Percentiles rank a stretch among this genome's conserved stretches.
These are phyloP conservation scores for Microctenopoma steveboyesi DNA, from an alignment of 2,797 vertebrate species.

Conservation along the genomic window DNA sequence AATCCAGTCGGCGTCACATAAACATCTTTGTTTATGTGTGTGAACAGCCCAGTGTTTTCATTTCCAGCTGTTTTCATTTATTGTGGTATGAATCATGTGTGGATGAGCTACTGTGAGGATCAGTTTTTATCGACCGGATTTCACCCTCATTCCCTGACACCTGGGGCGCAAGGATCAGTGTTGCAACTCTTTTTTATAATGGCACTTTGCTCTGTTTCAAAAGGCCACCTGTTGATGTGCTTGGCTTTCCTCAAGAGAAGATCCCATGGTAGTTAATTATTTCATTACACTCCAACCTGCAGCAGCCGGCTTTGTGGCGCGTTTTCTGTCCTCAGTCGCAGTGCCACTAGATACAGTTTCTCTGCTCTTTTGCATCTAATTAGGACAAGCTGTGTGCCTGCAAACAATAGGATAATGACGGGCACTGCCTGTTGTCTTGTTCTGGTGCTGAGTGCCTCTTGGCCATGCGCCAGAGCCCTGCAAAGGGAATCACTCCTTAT, in stretches of 20 bases:
- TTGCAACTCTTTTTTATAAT: conserved; percentile 26
- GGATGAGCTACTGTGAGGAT: conserved; percentile 40
- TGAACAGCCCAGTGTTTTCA: conserved; percentile 31
- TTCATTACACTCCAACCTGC: conserved; percentile 67
- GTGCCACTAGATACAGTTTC: conserved; percentile 62
- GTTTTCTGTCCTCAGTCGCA: conserved; percentile 65
- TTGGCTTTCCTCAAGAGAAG: conserved; percentile 45
- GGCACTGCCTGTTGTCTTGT: conserved; percentile 57
- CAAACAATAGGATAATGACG: conserved; percentile 81
- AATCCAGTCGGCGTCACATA: conserved; percentile 27
- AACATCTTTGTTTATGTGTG: conserved; percentile 14
- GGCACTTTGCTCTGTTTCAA: conserved; percentile 50
- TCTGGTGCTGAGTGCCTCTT: conserved; percentile 51
- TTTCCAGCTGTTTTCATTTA: conserved; percentile 29
- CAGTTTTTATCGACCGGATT: conserved; percentile 55
- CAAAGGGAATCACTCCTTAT: conserved; percentile 54
- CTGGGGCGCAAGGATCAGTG: conserved; percentile 46
- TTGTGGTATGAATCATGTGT: conserved; percentile 17
- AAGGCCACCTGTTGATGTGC: conserved; percentile 52
- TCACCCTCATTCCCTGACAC: conserved; percentile 47
- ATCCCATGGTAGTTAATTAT: conserved; percentile 75
- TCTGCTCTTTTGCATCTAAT: conserved; percentile 77
- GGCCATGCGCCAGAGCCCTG: conserved; percentile 59
- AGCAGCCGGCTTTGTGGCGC: conserved; percentile 57
- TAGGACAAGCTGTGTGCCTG: conserved; percentile 73